Evolutionary conservation across 2,113 vertebrate species (phyloP), one percentile per base, ranked within the genome.

Genomic region (Athene noctua): DNA sequence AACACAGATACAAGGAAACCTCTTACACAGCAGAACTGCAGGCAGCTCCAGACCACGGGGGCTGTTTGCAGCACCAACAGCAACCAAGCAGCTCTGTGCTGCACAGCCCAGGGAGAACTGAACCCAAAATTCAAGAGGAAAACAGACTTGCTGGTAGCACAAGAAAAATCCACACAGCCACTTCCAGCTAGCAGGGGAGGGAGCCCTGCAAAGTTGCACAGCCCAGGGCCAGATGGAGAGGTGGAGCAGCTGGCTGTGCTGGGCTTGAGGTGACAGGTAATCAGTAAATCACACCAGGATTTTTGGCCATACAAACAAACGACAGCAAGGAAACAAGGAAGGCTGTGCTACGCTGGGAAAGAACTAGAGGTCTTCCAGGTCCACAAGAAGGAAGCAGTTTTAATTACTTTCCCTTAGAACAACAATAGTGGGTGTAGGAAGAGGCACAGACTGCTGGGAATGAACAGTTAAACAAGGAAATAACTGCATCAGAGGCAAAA

Each of bases 31-130:
- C 63, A 91, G 40, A 78, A 52, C 1, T 5, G 1, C 79, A 29
- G 47, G 52, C 15, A 1, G 80, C 71, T 86, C 47, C 89, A 88
- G 89, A 82, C 75, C 91, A 16, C 74, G 88, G 51, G 34, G 42
- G 40, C 14, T 3, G 27, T 13, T 46, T 19, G 47, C 55, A 81
- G 66, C 61, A 58, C 6, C 13, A 6, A 1, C 55, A 74, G 74
- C 51, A 81, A 79, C 91, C 92, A 87, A 67, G 61, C 42, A 44
- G 58, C 72, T 61, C 86, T 10, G 19, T 36, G 47, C 93, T 71
- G 32, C 74, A 67, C 44, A 74, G 71, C 52, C 51, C 47, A 10
- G 54, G 32, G 49, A 86, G 74, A 86, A 38, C 30, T 32, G 25
- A 59, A 15, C 15, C 25, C 47, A 36, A 70, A 70, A 55, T 19